Base-by-base conservation (phyloP, 53 echinoderm and acorn worm genomes). In the Astropecten irregularis region DNA sequence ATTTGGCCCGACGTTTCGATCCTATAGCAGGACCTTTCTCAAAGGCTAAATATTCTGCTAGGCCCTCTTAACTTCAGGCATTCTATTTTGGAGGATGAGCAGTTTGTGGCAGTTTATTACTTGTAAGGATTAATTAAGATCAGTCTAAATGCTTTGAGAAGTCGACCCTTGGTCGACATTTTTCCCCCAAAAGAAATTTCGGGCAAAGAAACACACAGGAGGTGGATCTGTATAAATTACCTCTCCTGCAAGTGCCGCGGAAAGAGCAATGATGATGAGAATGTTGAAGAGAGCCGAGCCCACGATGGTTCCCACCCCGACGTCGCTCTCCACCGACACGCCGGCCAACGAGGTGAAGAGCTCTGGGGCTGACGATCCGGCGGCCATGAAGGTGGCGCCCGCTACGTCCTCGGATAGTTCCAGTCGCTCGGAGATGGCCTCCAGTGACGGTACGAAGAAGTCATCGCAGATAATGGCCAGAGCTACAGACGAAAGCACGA, bases 221-320 rank as follows among this genome's bases (percentile, higher is more conserved):
- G n/a, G n/a, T n/a, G n/a, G n/a, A n/a, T n/a, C n/a, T n/a, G n/a
- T n/a, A n/a, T n/a, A n/a, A n/a, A n/a, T 22, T 58, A 99, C 99
- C 94, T 99, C 82, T 27, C 99, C 99, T 49, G 99, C 92, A 39
- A 99, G 90, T 19, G 90, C 99, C 22, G 99, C 86, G 1, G 99
- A 91, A 20, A 99, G 86, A 1, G 99, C 99, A 38, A 99, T 99
- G 46, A 99, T 99, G 82, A 99, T 99, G 20, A 92, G 83, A 32
- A 99, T 99, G 76, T 99, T 99, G 84, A 99, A 99, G 14, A 99
- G 86, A n/a, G 99, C 99, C 29, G 99, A 99, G 40, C 99, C 99
- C 19, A 99, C 99, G 62, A 99, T 95, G 49, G 99, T 99, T 5
- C 99, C 99, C 32, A 99, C 92, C 3, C 99, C 99, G 7, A 99